phyloP scores from a whole-genome alignment of 2,113 vertebrate species.

The Planiliza haematocheilus region DNA sequence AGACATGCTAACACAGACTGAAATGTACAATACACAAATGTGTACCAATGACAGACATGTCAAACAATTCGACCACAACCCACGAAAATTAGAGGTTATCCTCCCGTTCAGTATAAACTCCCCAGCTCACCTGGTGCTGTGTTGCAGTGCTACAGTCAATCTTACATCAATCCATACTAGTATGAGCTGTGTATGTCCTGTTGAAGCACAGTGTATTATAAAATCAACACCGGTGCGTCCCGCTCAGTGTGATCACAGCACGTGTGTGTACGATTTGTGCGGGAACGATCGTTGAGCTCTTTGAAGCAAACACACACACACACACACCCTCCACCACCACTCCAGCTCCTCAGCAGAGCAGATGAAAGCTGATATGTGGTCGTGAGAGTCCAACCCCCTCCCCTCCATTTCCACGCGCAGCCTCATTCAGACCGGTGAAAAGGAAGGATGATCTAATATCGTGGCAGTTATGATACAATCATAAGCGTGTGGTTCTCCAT shows the following conservation, averaged over 20 bases:
- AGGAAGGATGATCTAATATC: conserved; percentile 54
- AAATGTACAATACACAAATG: neutral
- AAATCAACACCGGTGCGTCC: conserved; percentile 64
- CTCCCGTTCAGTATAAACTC: conserved; percentile 30
- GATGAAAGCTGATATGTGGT: conserved; percentile 72
- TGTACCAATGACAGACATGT: neutral
- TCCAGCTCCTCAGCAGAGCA: conserved; percentile 7
- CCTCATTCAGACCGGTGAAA: conserved; percentile 51
- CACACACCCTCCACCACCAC: neutral
- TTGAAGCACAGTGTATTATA: conserved; percentile 15
- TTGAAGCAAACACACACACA: conserved; percentile 75
- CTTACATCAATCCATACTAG: conserved; percentile 2
- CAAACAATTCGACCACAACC: neutral
- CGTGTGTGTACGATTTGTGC: conserved; percentile 59
- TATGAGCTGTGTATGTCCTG: neutral
- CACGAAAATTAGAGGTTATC: neutral
- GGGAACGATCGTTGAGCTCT: conserved; percentile 38
- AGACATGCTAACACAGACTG: neutral
- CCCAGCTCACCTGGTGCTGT: neutral
- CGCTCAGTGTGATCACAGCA: conserved; percentile 30
- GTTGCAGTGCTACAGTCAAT: neutral
- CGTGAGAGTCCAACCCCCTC: conserved; percentile 52
- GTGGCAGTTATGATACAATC: conserved; percentile 62
- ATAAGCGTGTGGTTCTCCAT: conserved; percentile 24
- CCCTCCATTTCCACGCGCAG: conserved; percentile 23